A percentile compares a stretch with the other conserved stretches of the same genome.
phyloP scores from a whole-genome alignment of 2,888 invertebrate species.

The Iselma pallidipennis region DNA sequence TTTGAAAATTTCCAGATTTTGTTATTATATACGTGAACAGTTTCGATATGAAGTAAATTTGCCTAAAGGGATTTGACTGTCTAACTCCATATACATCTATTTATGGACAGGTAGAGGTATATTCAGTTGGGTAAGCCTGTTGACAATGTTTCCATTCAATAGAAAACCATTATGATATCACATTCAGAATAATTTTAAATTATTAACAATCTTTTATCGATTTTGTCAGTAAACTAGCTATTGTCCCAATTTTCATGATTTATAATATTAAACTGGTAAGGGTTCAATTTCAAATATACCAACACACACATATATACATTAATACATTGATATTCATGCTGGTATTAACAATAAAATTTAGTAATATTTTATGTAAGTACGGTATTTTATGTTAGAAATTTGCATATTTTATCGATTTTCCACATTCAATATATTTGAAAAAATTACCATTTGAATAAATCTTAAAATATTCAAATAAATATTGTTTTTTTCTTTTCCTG shows the following conservation, averaged over 20 bases:
- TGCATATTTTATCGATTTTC: neutral
- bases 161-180: neutral
- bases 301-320: no score
- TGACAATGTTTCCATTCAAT: neutral
- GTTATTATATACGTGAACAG: no score
- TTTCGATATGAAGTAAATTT: no score
- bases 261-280: neutral
- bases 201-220: neutral
- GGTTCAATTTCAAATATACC: neutral
- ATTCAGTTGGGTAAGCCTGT: no score
- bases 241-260: neutral
- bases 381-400: neutral
- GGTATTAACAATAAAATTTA: neutral
- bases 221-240: neutral
- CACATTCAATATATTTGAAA: neutral
- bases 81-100: no score
- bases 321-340: neutral
- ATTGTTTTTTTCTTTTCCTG: neutral
- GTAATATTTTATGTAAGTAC: neutral
- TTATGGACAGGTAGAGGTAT: no score
- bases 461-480: neutral
- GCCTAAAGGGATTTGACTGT: no score
- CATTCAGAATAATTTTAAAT: neutral
- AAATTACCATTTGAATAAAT: neutral
- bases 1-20: neutral